A percentile compares a stretch with the other conserved stretches of the same genome.
phyloP scores from a whole-genome alignment of 2,888 invertebrate genomes.

The Drosophila neoperkinsi region DNA sequence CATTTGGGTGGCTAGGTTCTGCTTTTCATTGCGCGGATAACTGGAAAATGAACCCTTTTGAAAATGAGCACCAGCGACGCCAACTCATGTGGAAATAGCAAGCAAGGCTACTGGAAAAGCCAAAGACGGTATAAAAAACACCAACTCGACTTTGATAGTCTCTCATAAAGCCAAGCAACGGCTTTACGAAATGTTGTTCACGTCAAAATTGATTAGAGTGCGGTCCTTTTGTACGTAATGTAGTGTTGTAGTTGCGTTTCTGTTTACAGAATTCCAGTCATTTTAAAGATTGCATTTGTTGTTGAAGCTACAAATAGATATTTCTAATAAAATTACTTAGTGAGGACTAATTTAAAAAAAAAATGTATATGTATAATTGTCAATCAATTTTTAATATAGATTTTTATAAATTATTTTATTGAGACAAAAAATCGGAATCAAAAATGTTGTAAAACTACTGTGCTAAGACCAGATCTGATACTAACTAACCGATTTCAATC shows the following conservation, averaged over 20 bases:
- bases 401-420: neutral
- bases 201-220: constrained; percentile 10
- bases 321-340: neutral
- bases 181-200: constrained; percentile 14
- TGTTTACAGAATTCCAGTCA: neutral
- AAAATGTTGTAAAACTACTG: neutral
- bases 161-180: constrained; percentile 12
- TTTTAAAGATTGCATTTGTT: neutral
- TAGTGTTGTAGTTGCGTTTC: neutral
- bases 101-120: constrained; percentile 22
- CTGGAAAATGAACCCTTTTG: constrained; percentile 74
- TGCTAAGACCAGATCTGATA: neutral
- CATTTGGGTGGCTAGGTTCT: constrained; percentile 32
- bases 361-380: neutral
- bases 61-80: constrained; percentile 56
- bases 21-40: constrained; percentile 65
- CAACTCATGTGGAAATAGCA: constrained; percentile 59
- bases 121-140: constrained; percentile 15
- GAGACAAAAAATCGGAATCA: neutral
- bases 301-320: no score
- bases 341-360: neutral
- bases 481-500: neutral
- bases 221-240: neutral
- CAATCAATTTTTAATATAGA: neutral
- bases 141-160: constrained; percentile 15